A percentile compares a stretch with the other conserved stretches of the same genome.
These are phyloP conservation scores for Patella caerulea DNA, from an alignment of 2,888 invertebrate species.

Conservation along the genomic window DNA sequence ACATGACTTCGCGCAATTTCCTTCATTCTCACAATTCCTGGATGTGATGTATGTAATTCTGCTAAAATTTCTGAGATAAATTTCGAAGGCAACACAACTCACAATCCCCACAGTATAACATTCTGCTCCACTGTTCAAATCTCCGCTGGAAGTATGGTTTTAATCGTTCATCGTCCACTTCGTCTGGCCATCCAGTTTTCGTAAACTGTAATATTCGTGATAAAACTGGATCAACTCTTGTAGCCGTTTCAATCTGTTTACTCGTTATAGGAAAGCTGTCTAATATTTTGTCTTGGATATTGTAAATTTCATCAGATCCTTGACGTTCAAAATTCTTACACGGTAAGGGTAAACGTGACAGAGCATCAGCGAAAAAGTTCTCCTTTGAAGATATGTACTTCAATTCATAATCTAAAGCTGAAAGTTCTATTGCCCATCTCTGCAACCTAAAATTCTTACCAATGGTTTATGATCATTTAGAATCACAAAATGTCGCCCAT, in stretches of 20 bases:
- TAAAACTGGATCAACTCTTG: background rate
- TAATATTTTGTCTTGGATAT: background rate
- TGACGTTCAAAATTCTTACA: background rate
- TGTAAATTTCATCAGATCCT: background rate
- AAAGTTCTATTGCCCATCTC: background rate
- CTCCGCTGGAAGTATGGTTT: conserved; percentile 16
- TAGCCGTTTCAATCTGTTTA: background rate
- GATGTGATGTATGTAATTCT: background rate
- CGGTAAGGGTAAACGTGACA: background rate
- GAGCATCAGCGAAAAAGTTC: background rate
- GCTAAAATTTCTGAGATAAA: background rate
- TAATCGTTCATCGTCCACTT: conserved; percentile 15
- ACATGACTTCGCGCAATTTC: conserved; percentile 11
- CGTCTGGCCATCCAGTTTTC: conserved; percentile 13
- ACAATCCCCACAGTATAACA: conserved; percentile 6
- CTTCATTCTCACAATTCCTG: conserved; percentile 14
- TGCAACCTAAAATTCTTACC: background rate
- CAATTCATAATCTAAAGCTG: background rate
- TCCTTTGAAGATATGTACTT: background rate
- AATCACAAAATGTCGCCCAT: background rate
- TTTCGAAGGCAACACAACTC: conserved; percentile 9
- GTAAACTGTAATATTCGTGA: conserved; percentile 15
- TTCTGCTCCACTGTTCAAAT: conserved; percentile 17
- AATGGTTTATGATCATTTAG: conserved; percentile 1
- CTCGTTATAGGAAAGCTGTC: background rate